phyloP scores from a whole-genome alignment of 1,140 invertebrate genomes.

The Papilio polytes region DNA sequence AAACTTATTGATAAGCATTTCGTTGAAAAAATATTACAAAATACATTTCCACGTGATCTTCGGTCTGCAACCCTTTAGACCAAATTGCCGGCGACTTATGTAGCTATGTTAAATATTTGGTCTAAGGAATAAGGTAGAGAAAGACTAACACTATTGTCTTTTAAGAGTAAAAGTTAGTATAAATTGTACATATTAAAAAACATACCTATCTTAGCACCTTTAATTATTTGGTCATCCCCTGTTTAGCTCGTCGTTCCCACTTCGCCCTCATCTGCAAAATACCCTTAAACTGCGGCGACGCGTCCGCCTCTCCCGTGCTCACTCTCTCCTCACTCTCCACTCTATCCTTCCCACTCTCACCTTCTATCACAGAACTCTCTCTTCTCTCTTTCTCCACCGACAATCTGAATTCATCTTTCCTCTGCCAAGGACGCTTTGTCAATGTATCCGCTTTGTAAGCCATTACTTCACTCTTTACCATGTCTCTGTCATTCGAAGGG shows the following conservation, averaged over 20 bases:
- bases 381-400: slow-evolving; percentile 66
- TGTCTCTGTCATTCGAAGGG: slow-evolving; percentile 76
- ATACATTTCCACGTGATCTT: too few relatives aligned
- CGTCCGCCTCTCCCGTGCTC: slow-evolving; percentile 73
- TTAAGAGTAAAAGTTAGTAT: too few relatives aligned
- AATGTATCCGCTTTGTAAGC: slow-evolving; percentile 78
- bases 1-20: too few relatives aligned
- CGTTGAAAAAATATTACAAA: too few relatives aligned
- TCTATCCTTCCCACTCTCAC: slow-evolving; percentile 66
- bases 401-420: slow-evolving; percentile 67
- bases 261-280: slow-evolving; percentile 90
- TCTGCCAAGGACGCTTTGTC: slow-evolving; percentile 76
- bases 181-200: not conserved
- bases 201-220: slow-evolving; percentile 77
- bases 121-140: too few relatives aligned
- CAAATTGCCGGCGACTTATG: too few relatives aligned
- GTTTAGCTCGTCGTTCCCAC: slow-evolving; percentile 89
- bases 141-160: too few relatives aligned
- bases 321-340: slow-evolving; percentile 59
- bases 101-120: too few relatives aligned
- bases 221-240: slow-evolving; percentile 85
- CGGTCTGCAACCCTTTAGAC: too few relatives aligned
- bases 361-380: slow-evolving; percentile 78
- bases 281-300: slow-evolving; percentile 85
- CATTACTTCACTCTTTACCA: slow-evolving; percentile 74